These are phyloP conservation scores for Danio albolineatus DNA, from an alignment of 2,797 vertebrate species.

Conservation along the genomic window DNA sequence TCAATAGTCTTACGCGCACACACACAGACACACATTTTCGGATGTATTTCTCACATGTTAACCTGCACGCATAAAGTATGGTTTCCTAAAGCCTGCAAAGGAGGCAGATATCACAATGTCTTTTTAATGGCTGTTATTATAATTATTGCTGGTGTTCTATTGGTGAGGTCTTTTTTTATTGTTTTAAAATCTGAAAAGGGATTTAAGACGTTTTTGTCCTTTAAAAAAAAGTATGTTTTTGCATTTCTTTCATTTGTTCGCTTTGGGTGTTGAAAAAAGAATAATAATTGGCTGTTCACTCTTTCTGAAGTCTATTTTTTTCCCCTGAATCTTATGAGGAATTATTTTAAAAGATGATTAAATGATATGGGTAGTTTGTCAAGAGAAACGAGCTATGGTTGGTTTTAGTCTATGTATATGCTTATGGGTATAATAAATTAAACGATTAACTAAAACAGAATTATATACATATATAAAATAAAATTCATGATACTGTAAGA, in stretches of 20 bases:
- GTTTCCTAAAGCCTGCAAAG: conserved; percentile 65
- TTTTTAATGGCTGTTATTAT: conserved; percentile 80
- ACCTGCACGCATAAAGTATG: conserved; percentile 58
- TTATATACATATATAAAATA: conserved; percentile 85
- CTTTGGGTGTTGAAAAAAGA: conserved; percentile 66
- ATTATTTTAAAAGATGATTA: conserved; percentile 77
- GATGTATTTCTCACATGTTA: conserved; percentile 37
- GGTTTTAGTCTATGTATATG: conserved; percentile 83
- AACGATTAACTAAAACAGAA: conserved; percentile 82
- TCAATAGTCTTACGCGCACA: conserved; percentile 35
- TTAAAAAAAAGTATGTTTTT: conserved; percentile 65
- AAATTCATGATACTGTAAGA: conserved; percentile 81
- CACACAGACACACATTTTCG: conserved; percentile 34
- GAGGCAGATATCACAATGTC: conserved; percentile 71
- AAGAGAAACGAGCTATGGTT: conserved; percentile 76
- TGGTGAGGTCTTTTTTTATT: conserved; percentile 67
- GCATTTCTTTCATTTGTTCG: conserved; percentile 63
- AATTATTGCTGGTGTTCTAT: conserved; percentile 75
- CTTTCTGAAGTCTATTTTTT: conserved; percentile 64
- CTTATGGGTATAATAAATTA: conserved; percentile 83
- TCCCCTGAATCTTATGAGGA: conserved; percentile 69
- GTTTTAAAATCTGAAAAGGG: conserved; percentile 75
- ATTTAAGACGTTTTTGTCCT: conserved; percentile 67
- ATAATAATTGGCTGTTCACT: conserved; percentile 72
- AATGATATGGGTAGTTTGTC: conserved; percentile 75